Evolutionary conservation across 2,888 invertebrate genomes (phyloP), one percentile per base, ranked within the genome.

Genomic region (Dorcus hopei): DNA sequence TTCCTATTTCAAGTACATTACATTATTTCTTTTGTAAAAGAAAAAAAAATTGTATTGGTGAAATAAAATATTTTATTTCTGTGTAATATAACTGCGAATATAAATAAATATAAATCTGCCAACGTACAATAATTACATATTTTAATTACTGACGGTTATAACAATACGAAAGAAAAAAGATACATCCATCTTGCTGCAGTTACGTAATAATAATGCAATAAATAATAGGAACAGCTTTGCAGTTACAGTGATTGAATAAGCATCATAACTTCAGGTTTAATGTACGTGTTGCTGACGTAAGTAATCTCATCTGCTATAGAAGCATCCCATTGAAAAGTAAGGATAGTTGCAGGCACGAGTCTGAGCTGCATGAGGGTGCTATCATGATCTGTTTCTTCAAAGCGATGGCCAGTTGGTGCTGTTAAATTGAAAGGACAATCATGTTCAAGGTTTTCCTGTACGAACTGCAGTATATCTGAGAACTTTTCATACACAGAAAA

Each of bases 401-500:
- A 77, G 66, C 85, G 87, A 59, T 85, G 83, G 0, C 91, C 89
- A 2, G 86, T 86, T 0, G 89, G 85, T 0, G 85, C 82, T 56
- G 82, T 82, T n/a, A 95, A 80, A 4, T 81, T 71, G 77, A 93
- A 95, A 0, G 90, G 88, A 54, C 87, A 79, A 9, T 85, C 83
- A 60, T 86, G 84, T 63, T 85, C 83, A 38, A 96, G 77, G 74
- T 89, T 87, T 63, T 93, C 92, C 72, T 84, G 83, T 0, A 95
- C 87, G 76, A 93, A 95, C 59, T 89, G 87, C 63, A 87, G 80
- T n/a, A 95, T 82, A 62, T 87, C 86, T 0, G 79, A 76, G 65
- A 90, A 83, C 63, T 87, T 89, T 74, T 95, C 95, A 73, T 88
- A 87, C 0, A 94, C 90, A 50, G 88, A 87, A 77, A 96, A 96